A percentile compares a stretch with the other conserved stretches of the same genome.
Evolutionary conservation across 2,113 vertebrate genomes (phyloP).

Genomic region (Amia ocellicauda): DNA sequence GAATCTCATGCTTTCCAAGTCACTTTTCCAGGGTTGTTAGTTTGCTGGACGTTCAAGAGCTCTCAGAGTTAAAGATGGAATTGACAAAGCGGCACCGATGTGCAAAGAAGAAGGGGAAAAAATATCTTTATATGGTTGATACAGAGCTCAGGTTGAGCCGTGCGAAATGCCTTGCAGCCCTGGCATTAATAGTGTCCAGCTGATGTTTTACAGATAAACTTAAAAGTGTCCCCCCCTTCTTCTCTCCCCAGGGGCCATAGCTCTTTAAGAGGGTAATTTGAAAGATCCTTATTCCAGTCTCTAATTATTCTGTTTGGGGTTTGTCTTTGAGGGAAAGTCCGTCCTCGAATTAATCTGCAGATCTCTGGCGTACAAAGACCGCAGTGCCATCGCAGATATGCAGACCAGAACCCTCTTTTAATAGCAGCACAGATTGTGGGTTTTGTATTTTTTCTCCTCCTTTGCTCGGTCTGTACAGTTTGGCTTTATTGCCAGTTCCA

Average conservation of each 20-base stretch:
- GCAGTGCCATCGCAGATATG: too few species aligned
- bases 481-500: background rate
- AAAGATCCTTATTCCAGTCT: background rate
- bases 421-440: too few species aligned
- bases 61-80: too few species aligned
- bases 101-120: too few species aligned
- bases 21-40: too few species aligned
- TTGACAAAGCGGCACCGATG: too few species aligned
- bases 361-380: background rate
- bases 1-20: too few species aligned
- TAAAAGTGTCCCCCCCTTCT: background rate
- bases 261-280: conserved; percentile 7
- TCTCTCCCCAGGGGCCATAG: background rate
- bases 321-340: background rate
- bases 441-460: too few species aligned
- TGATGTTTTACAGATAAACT: conserved; percentile 1
- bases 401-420: too few species aligned
- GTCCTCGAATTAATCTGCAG: background rate
- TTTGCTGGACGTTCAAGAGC: too few species aligned
- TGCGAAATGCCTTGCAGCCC: background rate
- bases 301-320: background rate
- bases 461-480: background rate
- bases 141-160: too few species aligned
- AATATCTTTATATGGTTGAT: too few species aligned
- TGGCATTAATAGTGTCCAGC: background rate